These are phyloP conservation scores for Cebuella pygmaea DNA, from an alignment of 2,797 vertebrate genomes.

Conservation along the genomic window DNA sequence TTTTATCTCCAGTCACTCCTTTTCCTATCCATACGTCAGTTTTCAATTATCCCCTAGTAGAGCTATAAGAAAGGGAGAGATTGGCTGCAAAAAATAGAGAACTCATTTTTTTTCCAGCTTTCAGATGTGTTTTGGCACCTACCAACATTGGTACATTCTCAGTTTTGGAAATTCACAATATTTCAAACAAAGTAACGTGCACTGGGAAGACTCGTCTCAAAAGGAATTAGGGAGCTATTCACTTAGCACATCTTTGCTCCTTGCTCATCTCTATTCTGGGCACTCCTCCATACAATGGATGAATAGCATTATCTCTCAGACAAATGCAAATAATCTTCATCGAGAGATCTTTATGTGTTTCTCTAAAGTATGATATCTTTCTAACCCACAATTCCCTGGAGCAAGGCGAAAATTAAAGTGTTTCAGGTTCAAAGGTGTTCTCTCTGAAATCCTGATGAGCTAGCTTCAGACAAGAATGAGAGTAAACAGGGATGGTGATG, in stretches of 20 bases:
- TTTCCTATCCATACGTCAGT: neutral
- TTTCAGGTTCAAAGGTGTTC: slow-evolving; percentile 55
- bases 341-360: slow-evolving; percentile 56
- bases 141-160: slow-evolving; percentile 3
- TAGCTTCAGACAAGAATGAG: slow-evolving; percentile 19
- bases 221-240: slow-evolving; percentile 49
- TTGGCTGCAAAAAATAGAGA: neutral
- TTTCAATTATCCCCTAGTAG: neutral
- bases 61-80: neutral
- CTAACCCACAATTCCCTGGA: slow-evolving; percentile 34
- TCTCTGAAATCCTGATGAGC: slow-evolving; percentile 53
- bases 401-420: slow-evolving; percentile 57
- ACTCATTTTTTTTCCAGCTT: slow-evolving; percentile 11
- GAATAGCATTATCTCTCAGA: slow-evolving; percentile 57
- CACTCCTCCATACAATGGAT: slow-evolving; percentile 16
- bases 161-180: slow-evolving; percentile 50
- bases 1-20: neutral
- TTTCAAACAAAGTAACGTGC: slow-evolving; percentile 40
- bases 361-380: slow-evolving; percentile 27
- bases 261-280: slow-evolving; percentile 61
- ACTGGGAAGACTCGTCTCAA: slow-evolving; percentile 27
- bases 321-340: slow-evolving; percentile 63
- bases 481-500: neutral
- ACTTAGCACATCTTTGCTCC: slow-evolving; percentile 44
- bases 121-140: slow-evolving; percentile 42